Conservation (phyloP, 2,113 vertebrate species). For the Regulus satrapa region DNA sequence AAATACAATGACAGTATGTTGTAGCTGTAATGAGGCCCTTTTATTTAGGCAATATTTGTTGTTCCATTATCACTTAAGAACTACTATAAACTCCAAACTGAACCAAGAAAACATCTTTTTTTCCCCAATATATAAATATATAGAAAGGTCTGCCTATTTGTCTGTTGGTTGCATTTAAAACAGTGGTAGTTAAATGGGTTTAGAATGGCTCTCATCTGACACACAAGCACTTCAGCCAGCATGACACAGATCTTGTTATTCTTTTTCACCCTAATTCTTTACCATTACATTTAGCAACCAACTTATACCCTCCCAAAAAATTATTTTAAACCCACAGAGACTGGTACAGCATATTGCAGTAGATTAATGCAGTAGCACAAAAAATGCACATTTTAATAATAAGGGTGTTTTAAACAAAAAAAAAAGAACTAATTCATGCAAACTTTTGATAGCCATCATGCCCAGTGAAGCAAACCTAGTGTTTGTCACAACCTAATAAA, state of each 20-base stretch:
- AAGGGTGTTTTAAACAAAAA: not conserved
- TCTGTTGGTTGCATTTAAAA: not conserved
- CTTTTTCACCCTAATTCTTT: not conserved
- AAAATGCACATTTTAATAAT: not conserved
- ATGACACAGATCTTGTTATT: not conserved
- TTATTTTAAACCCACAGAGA: not conserved
- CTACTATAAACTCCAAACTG: not conserved
- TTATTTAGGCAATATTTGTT: not conserved
- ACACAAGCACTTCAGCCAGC: not conserved
- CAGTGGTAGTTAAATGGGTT: not conserved
- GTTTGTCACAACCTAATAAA: not conserved
- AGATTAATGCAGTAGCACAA: not conserved
- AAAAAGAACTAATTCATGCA: not conserved
- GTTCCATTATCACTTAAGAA: not conserved
- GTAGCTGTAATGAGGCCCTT: not conserved
- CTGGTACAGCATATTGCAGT: not conserved
- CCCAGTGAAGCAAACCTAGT: not conserved
- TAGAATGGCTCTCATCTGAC: not conserved
- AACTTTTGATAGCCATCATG: not conserved
- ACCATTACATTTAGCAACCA: not conserved
- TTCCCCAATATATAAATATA: not conserved
- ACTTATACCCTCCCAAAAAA: rapidly evolving
- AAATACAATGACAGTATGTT: not conserved
- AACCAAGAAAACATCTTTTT: not conserved
- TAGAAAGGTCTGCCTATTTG: not conserved